A percentile compares a stretch with the other conserved stretches of the same genome.
Conservation (phyloP, 2,888 invertebrate species). For the Lapara coniferarum region DNA sequence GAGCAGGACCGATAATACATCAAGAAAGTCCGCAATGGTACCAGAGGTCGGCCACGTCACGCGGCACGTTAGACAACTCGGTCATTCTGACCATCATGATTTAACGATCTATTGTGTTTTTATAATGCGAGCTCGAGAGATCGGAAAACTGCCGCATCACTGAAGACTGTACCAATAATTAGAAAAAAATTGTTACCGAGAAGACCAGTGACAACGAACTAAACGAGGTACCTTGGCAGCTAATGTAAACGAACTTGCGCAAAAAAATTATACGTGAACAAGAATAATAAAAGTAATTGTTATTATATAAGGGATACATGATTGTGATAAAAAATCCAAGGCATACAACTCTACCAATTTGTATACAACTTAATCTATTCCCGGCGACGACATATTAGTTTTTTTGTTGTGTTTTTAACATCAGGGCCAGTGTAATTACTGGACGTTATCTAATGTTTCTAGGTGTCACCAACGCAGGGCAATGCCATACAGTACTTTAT, state of each 20-base stretch:
- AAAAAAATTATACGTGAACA: constrained; percentile 6
- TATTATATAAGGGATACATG: background rate
- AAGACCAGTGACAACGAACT: constrained; percentile 9
- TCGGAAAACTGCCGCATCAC: constrained; percentile 16
- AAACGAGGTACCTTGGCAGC: background rate
- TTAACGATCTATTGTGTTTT: constrained; percentile 65
- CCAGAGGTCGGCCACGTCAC: constrained; percentile 51
- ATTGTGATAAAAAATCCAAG: background rate
- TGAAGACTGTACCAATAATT: constrained; percentile 13
- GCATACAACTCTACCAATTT: background rate
- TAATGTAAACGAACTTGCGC: constrained; percentile 17
- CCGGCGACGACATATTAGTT: too few relatives aligned
- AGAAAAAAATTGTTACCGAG: constrained; percentile 1
- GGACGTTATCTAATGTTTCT: too few relatives aligned
- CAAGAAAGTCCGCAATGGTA: constrained; percentile 31
- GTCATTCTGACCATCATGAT: constrained; percentile 55
- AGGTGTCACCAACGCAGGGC: too few relatives aligned
- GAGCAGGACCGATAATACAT: constrained; percentile 19
- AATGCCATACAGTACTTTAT: too few relatives aligned
- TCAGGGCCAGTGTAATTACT: too few relatives aligned
- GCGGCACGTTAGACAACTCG: constrained; percentile 52
- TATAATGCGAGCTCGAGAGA: constrained; percentile 9
- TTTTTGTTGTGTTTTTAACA: too few relatives aligned
- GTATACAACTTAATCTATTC: too few relatives aligned
- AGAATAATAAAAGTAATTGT: constrained; percentile 4